A percentile compares a stretch with the other conserved stretches of the same genome.
These are phyloP conservation scores for Aricia agestis DNA, from an alignment of 1,140 invertebrate species.

Conservation along the genomic window DNA sequence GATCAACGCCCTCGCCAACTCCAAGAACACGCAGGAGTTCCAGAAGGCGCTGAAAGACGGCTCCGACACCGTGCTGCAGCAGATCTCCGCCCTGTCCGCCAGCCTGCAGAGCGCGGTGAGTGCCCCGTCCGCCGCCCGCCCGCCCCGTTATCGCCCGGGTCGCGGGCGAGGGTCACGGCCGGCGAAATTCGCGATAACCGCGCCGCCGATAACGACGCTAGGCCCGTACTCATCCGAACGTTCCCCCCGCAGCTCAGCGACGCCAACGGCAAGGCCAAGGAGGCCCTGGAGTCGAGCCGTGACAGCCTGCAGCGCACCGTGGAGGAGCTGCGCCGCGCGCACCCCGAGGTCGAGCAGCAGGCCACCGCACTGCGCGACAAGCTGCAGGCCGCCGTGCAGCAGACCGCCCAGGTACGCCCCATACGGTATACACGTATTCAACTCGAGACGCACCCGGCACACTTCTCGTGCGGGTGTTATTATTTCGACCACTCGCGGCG, in stretches of 20 bases:
- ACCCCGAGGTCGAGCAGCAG: conserved; percentile 63
- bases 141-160: neutral
- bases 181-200: conserved; percentile 21
- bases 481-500: too few species aligned
- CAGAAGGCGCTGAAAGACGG: conserved; percentile 58
- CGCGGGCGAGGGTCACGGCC: conserved; percentile 24
- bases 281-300: conserved; percentile 45
- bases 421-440: neutral
- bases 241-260: conserved; percentile 44
- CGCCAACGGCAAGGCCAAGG: conserved; percentile 63
- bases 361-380: conserved; percentile 45
- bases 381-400: conserved; percentile 50
- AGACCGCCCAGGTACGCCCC: conserved; percentile 41
- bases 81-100: conserved; percentile 48
- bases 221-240: neutral
- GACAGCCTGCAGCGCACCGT: conserved; percentile 45
- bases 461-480: too few species aligned
- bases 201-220: neutral
- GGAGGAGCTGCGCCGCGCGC: conserved; percentile 49
- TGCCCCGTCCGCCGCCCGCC: neutral
- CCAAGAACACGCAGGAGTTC: conserved; percentile 56
- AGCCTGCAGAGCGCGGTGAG: conserved; percentile 52
- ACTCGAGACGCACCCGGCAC: too few species aligned
- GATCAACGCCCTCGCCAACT: conserved; percentile 46
- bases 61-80: conserved; percentile 52